Base-by-base conservation (phyloP, 2,113 vertebrate species). In the Oplegnathus fasciatus region DNA sequence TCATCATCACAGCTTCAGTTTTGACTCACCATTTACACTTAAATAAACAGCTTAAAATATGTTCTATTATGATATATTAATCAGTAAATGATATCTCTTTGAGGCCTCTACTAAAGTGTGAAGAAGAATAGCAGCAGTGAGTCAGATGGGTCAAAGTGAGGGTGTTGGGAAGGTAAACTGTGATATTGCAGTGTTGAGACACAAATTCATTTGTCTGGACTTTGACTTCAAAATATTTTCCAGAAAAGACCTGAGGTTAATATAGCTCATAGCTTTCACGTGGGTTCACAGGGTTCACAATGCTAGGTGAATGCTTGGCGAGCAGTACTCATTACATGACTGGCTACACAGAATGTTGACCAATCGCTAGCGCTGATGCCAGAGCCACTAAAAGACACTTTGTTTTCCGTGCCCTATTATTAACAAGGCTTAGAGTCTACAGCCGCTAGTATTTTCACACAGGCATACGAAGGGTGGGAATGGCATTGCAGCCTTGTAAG, bases 1-100 rank as follows among this genome's bases (percentile, higher is more conserved):
- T 84, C 67, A 54, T 87, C 64, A 61, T 75, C 73, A 72, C 48
- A 79, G 48, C 57, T 58, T 28, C 37, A 66, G 18, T 46, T 64
- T 65, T 78, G n/a, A 60, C 48, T 72, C 52, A 28, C 44, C 73
- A 66, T 84, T 84, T 70, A 17, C 26, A 48, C 61, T 46, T 52
- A 28, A 26, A 55, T 11, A 34, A 75, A 73, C 13, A 66, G 34
- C 40, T 58, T 54, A 30, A 86, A 88, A 55, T 74, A 48, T 73
- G n/a, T 64, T 67, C 22, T 32, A 6, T 30, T 67, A 46, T 54
- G n/a, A 75, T 76, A 44, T 37, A 70, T 44, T 44, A 71, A 72
- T 72, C 34, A 46, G 42, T 3, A 24, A 69, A 37, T 26, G 46
- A 34, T 61, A 68, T 68, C 55, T 55, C 14, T 64, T 7, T 48